Percentiles rank a stretch among this genome's conserved stretches.
Evolutionary conservation across 2,113 vertebrate genomes (phyloP).

Genomic region (Apaloderma vittatum): DNA sequence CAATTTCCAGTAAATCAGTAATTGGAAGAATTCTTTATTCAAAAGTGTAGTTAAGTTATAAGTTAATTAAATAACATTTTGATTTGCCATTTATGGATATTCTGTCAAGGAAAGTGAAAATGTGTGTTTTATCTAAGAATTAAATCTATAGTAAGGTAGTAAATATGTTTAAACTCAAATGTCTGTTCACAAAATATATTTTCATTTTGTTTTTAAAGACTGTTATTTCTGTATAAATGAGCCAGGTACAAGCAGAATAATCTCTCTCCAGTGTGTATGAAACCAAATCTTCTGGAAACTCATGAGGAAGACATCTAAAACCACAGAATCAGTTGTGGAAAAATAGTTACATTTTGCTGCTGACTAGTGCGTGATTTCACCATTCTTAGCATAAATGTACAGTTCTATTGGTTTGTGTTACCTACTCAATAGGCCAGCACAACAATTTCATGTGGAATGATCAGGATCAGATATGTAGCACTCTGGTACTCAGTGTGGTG

Average conservation of each 20-base stretch:
- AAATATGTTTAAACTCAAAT: background rate
- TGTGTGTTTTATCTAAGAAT: background rate
- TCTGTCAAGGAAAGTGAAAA: background rate
- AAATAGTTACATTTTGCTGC: background rate
- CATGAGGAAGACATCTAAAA: background rate
- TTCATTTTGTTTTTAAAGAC: background rate
- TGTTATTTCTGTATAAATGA: background rate
- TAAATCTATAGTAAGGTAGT: background rate
- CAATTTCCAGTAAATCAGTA: background rate
- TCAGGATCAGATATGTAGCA: background rate
- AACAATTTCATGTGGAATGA: background rate
- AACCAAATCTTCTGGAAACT: background rate
- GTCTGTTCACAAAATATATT: background rate
- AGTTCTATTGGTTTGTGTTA: background rate
- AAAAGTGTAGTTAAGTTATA: background rate
- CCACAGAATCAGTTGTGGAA: background rate
- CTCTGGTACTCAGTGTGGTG: rapidly evolving
- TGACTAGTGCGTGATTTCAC: background rate
- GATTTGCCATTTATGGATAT: background rate
- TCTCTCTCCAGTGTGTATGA: background rate
- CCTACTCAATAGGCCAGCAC: background rate
- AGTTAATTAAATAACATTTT: background rate
- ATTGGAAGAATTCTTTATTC: background rate
- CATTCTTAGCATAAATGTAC: background rate
- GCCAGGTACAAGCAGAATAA: background rate